phyloP scores from a whole-genome alignment of 2,113 vertebrate genomes.

The Labrus mixtus region DNA sequence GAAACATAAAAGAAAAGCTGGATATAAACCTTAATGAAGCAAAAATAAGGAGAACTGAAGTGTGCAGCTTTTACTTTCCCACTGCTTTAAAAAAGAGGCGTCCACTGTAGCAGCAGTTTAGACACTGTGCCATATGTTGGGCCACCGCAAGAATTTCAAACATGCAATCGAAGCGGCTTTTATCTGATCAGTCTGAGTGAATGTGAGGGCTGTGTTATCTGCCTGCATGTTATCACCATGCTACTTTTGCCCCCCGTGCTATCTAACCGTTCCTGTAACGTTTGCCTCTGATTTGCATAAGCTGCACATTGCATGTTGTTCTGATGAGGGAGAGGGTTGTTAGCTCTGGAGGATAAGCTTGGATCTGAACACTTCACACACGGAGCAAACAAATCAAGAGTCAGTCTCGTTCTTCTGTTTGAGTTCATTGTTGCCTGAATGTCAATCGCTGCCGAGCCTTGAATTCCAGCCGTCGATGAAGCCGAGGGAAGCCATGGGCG shows the following conservation, averaged over 20 bases:
- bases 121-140: background rate
- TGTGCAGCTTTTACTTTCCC: background rate
- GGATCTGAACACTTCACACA: background rate
- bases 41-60: constrained; percentile 7
- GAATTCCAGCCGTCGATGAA: no score
- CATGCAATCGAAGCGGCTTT: background rate
- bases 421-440: no score
- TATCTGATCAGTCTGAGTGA: background rate
- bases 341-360: background rate
- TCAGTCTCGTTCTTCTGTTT: background rate
- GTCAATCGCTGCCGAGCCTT: no score
- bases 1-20: background rate
- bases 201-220: background rate
- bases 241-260: background rate
- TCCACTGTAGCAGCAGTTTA: constrained; percentile 1
- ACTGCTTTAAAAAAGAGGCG: background rate
- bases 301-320: background rate
- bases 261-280: background rate
- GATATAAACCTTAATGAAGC: background rate
- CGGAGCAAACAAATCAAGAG: background rate
- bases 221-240: background rate
- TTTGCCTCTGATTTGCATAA: background rate
- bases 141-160: constrained; percentile 1
- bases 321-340: background rate
- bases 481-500: no score